Base-by-base conservation (phyloP, 2,797 vertebrate species). In the Streptopelia turtur region DNA sequence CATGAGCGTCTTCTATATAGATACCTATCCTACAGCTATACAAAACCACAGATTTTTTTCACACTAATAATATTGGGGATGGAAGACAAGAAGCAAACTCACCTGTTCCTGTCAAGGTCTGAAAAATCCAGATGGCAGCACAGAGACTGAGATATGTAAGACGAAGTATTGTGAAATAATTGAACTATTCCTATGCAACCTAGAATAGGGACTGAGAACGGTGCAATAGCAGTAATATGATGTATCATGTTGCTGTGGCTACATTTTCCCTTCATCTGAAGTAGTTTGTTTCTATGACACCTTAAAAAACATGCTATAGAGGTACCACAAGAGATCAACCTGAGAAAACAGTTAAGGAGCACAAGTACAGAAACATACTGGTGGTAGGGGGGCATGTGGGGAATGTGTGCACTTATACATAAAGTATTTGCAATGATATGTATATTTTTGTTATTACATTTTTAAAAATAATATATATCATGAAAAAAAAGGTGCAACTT, bases 381-480 rank as follows among this genome's bases (percentile, higher is more conserved):
- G 10, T 41, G 41, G 41, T 43, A 43, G 13, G 2, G 2, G 3
- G 24, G 30, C 9, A 25, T 49, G 30, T 7, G 2, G 18, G 3
- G 6, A 69, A 52, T 9, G 5, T 8, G 23, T 31, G 9, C 3
- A 1, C n/a, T 41, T 50, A 8, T 8, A 31, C 11, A 43, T 30
- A 16, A 81, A 31, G 17, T 61, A 27, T 57, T 74, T 49, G 8
- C n/a, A 64, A 33, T 31, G 47, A 35, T 12, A 30, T 1, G 2
- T 52, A 56, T 2, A 28, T 15, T 57, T 7, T 15, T 1, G 37
- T 16, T 18, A 33, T 49, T 13, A 1, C 3, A 17, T 39, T 37
- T 59, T 74, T 28, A 5, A 24, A 86, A 87, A 57, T n/a, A 72
- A 52, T 35, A 60, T 0, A 4, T 55, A 30, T 24, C 0, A 11